These are phyloP conservation scores for Chromoteleia sp. DNA, from an alignment of 2,888 invertebrate genomes.

Conservation along the genomic window DNA sequence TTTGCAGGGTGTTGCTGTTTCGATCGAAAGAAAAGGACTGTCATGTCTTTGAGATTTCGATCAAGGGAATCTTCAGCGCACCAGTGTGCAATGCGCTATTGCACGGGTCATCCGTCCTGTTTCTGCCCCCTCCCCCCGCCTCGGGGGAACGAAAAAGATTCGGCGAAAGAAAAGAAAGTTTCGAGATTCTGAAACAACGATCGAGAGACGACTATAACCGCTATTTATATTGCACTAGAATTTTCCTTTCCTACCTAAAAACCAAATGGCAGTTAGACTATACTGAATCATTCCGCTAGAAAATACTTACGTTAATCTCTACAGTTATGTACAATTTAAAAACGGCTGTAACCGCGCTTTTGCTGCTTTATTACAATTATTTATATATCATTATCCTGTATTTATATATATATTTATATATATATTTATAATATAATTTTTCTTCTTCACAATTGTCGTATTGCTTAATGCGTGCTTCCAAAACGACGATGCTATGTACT, in stretches of 20 bases:
- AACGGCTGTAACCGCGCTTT: conserved; percentile 77
- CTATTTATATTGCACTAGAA: conserved; percentile 83
- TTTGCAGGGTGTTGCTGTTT: not conserved
- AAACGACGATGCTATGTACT: conserved; percentile 57
- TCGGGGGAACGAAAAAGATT: too few relatives aligned
- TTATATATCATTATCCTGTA: conserved; percentile 66
- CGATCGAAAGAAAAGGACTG: not conserved
- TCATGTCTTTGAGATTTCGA: too few relatives aligned
- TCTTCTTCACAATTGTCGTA: conserved; percentile 58
- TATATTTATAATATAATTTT: conserved; percentile 56
- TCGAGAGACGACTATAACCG: conserved; percentile 76
- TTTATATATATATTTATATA: conserved; percentile 57
- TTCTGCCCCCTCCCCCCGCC: not conserved
- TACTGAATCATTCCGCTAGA: conserved; percentile 75
- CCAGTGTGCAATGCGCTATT: conserved; percentile 23
- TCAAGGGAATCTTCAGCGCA: not conserved
- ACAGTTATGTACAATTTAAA: conserved; percentile 82
- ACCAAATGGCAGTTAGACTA: conserved; percentile 78
- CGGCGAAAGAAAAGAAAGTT: conserved; percentile 28
- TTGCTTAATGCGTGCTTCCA: conserved; percentile 63
- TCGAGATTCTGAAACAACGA: conserved; percentile 70
- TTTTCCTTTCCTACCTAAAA: conserved; percentile 76
- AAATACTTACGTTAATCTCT: conserved; percentile 80
- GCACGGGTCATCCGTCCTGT: too few relatives aligned
- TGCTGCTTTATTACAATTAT: conserved; percentile 69